Evolutionary conservation across 1,140 invertebrate species (phyloP), one percentile per base, ranked within the genome.

Genomic region (Sweltsa coloradensis): DNA sequence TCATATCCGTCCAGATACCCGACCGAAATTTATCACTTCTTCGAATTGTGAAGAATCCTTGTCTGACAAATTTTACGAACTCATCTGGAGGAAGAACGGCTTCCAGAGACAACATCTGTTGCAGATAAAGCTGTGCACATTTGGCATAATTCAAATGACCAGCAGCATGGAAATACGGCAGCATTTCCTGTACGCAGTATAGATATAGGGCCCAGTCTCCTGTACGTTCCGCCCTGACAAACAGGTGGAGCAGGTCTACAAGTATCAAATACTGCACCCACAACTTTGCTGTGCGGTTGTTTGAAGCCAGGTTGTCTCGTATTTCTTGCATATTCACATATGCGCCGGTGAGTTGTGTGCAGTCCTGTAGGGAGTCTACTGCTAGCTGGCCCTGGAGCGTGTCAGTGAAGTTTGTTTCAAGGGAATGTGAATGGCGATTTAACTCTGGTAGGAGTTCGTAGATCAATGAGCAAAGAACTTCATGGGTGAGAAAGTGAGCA

Each of bases 61-160:
- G 57, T 51, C 49, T 50, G 34, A 55, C 45, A 59, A 68, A 68
- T 40, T 59, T 63, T 36, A 60, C 26, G 49, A 55, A 63, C 53
- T 61, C 62, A 37, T 50, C 31, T 44, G 49, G 54, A 62, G 60
- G 52, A 1, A 64, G 60, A 5, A 39, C 53, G 34, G 51, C 43
- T 27, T 58, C 14, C 48, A 63, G 53, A 43, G 56, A 31, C 43
- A 34, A 0, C 65, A 64, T 69, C 54, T 67, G 51, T 60, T 68
- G 63, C 9, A 71, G 42, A 55, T 70, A 70, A 14, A 68, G 41
- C 26, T 63, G 59, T 26, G 53, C 53, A 39, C 61, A 65, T 59
- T 71, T 73, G 6, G 65, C 61, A 55, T 69, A 69, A 23, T 59
- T 42, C 50, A 62, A 63, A 53, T 71, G 60, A 9, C 60, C 62